These are phyloP conservation scores for Diaprepes abbreviatus DNA, from an alignment of 2,888 invertebrate species.

Conservation along the genomic window DNA sequence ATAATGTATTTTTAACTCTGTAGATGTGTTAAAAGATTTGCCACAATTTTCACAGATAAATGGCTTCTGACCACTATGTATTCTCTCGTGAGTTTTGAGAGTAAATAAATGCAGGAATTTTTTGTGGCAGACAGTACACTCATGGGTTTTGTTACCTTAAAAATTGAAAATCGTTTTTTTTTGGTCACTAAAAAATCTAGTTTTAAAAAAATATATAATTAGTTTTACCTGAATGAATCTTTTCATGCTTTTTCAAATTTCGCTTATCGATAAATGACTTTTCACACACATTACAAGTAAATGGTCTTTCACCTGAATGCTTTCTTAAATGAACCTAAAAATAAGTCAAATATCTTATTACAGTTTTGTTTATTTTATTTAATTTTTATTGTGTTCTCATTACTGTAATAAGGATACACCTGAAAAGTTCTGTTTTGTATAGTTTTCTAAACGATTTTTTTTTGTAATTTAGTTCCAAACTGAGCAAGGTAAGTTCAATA, in stretches of 20 bases:
- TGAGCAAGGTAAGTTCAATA: too few species aligned
- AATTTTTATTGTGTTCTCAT: too few species aligned
- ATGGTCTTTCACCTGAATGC: conserved; percentile 57
- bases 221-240: conserved; percentile 57
- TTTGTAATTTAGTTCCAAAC: too few species aligned
- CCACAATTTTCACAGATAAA: conserved; percentile 58
- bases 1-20: conserved; percentile 57
- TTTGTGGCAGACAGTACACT: conserved; percentile 57
- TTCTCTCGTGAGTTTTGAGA: conserved; percentile 56
- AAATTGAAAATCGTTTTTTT: conserved; percentile 15
- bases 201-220: too few species aligned
- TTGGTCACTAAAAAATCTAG: too few species aligned
- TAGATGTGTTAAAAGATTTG: conserved; percentile 56
- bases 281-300: conserved; percentile 54
- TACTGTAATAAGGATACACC: too few species aligned
- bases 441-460: too few species aligned
- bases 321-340: conserved; percentile 57
- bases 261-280: conserved; percentile 58
- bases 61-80: conserved; percentile 58
- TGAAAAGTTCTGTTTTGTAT: too few species aligned
- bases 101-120: conserved; percentile 58
- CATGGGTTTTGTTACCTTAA: conserved; percentile 56
- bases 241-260: conserved; percentile 57
- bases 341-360: not conserved
- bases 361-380: too few species aligned